phyloP scores from a whole-genome alignment of 2,888 invertebrate species.

The Teinopalpus imperialis region DNA sequence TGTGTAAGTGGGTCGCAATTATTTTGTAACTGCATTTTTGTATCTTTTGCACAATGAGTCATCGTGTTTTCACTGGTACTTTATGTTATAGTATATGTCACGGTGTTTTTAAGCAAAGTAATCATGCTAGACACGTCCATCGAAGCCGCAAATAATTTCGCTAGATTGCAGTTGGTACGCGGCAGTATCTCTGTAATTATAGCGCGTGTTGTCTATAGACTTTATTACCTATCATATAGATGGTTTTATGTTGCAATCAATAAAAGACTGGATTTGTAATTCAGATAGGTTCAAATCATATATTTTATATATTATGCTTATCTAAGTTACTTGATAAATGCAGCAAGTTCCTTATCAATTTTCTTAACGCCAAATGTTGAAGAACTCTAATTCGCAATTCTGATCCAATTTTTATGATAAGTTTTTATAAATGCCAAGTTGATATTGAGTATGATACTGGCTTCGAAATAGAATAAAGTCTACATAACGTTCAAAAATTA shows the following conservation, averaged over 20 bases:
- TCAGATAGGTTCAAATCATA: too few relatives aligned
- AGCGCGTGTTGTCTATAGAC: conserved; percentile 24
- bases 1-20: conserved; percentile 31
- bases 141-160: conserved; percentile 52
- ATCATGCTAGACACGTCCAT: conserved; percentile 45
- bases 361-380: too few relatives aligned
- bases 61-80: conserved; percentile 5
- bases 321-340: too few relatives aligned
- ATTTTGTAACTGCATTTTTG: conserved; percentile 29
- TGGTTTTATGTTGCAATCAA: not conserved
- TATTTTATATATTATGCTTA: too few relatives aligned
- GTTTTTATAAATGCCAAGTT: too few relatives aligned
- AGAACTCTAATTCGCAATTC: too few relatives aligned
- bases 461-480: too few relatives aligned
- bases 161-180: conserved; percentile 38
- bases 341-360: too few relatives aligned
- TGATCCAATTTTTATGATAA: too few relatives aligned
- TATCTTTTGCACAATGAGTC: not conserved
- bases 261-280: too few relatives aligned
- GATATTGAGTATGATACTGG: too few relatives aligned
- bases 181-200: conserved; percentile 18
- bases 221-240: conserved; percentile 14
- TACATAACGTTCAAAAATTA: too few relatives aligned
- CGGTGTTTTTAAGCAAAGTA: conserved; percentile 35
- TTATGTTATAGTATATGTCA: conserved; percentile 31